Evolutionary conservation across 2,113 vertebrate genomes (phyloP).

Genomic region (Benthochromis sp.): DNA sequence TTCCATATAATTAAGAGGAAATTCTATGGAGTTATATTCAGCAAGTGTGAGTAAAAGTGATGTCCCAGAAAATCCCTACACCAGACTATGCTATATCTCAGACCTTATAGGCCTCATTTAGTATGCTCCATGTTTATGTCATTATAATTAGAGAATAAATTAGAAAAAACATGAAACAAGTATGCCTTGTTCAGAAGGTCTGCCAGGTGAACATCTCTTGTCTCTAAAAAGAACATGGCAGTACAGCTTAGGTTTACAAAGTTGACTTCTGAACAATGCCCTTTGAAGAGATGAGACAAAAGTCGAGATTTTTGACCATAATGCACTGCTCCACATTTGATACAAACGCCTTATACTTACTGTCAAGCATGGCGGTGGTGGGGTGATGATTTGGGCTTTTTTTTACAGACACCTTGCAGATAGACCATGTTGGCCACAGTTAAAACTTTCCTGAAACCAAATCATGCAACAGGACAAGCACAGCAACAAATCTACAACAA

Average conservation of each 20-base stretch:
- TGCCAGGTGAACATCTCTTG: not conserved
- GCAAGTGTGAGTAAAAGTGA: not conserved
- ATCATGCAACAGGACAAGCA: not conserved
- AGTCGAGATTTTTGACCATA: not conserved
- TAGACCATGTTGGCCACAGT: not conserved
- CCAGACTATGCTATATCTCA: not conserved
- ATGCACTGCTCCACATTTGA: not conserved
- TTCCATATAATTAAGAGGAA: not conserved
- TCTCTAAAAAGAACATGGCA: not conserved
- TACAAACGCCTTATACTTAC: not conserved
- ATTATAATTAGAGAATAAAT: not conserved
- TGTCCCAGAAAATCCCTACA: not conserved
- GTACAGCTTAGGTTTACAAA: not conserved
- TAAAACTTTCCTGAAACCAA: not conserved
- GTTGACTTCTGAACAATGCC: not conserved
- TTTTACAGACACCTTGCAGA: not conserved
- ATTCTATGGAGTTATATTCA: not conserved
- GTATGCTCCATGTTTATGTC: not conserved
- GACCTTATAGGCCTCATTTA: not conserved
- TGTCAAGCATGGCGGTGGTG: not conserved
- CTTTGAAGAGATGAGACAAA: not conserved
- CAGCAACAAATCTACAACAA: not conserved
- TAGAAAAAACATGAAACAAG: not conserved
- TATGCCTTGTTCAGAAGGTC: not conserved
- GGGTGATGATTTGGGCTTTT: not conserved